Evolutionary conservation across 2,888 invertebrate species (phyloP).

Genomic region (Hemaris fuciformis): DNA sequence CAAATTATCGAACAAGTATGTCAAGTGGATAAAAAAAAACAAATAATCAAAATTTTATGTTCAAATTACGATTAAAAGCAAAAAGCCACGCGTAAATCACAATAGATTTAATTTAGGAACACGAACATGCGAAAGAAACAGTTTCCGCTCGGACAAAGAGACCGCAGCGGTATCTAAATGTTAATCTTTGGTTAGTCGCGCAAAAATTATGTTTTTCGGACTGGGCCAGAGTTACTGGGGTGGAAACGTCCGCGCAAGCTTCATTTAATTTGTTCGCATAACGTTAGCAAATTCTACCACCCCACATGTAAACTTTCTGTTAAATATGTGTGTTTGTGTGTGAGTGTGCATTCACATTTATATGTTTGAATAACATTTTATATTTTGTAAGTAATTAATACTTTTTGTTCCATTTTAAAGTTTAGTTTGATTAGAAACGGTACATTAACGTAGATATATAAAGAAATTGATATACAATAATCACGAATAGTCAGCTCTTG

Average conservation of each 20-base stretch:
- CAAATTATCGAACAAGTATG: no score
- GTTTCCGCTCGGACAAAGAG: slow-evolving; percentile 66
- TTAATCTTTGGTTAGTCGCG: slow-evolving; percentile 79
- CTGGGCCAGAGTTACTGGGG: slow-evolving; percentile 54
- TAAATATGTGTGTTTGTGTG: background rate
- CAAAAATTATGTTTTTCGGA: slow-evolving; percentile 82
- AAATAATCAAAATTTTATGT: background rate
- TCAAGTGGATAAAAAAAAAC: no score
- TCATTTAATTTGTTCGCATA: slow-evolving; percentile 58
- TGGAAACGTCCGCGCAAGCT: slow-evolving; percentile 60
- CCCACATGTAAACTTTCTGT: background rate
- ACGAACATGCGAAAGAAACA: slow-evolving; percentile 44
- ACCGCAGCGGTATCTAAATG: slow-evolving; percentile 74
- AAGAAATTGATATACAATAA: no score
- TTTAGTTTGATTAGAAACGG: no score
- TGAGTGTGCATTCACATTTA: no score
- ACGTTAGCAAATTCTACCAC: slow-evolving; percentile 11
- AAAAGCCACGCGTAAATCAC: background rate
- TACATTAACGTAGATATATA: no score
- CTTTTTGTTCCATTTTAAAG: no score
- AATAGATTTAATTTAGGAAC: slow-evolving; percentile 35
- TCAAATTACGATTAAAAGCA: background rate
- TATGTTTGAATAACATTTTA: no score
- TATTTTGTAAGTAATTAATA: background rate
- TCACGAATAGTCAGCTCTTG: no score